Evolutionary conservation across 2,888 invertebrate genomes (phyloP), one percentile per base, ranked within the genome.

Genomic region (Mechanitis messenoides): DNA sequence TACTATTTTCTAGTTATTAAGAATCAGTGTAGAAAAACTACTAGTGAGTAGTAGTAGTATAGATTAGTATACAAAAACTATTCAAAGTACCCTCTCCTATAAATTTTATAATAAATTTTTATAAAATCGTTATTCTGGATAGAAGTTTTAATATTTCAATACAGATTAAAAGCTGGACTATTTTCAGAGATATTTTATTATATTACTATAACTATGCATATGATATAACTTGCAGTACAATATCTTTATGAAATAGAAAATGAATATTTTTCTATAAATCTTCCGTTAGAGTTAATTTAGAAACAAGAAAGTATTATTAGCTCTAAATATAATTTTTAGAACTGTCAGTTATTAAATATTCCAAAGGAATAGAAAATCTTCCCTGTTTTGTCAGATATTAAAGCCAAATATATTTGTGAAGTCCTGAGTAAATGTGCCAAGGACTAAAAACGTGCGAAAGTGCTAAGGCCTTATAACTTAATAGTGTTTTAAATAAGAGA

Each of bases 381-480:
- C 42, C 42, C 9, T 31, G 31, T n/a, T 50, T 50, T 55, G 46
- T 45, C 6, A 6, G 4, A 7, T 9, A 50, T 50, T 11, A 2
- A 31, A 50, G 50, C 50, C 50, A 50, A 50, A 50, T 50, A 31
- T 31, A 9, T 11, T 47, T 20, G 47, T 50, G 9, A 42, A 42
- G 42, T 42, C 42, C 42, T 42, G 9, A 3, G 42, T 31, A 9
- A 3, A 11, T 31, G 50, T 50, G 50, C 50, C 50, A 50, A 50
- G 47, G 47, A 50, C 31, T 50, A 9, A 6, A 28, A 47, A 31
- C 50, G 50, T 50, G 50, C 50, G 50, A 50, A 50, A 50, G 50
- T 50, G 31, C 31, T 50, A 50, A 50, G 50, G 50, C 50, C 50
- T 50, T 50, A 50, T 31, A 50, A 28, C 31, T 50, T 31, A 20